Evolutionary conservation across 2,797 vertebrate genomes (phyloP).

Genomic region (Catharus ustulatus): DNA sequence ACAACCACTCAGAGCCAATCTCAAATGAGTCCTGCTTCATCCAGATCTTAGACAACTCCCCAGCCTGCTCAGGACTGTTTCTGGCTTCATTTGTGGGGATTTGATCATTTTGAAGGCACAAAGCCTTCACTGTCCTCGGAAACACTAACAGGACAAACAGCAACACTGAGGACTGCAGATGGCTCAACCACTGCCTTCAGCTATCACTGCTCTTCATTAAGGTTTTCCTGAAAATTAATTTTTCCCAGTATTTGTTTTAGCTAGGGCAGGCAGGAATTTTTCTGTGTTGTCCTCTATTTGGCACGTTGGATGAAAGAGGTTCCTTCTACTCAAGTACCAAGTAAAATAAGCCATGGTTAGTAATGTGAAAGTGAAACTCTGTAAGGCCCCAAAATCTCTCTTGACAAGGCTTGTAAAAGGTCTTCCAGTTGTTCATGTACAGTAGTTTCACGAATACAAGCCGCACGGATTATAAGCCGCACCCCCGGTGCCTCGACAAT

Average conservation of each 20-base stretch:
- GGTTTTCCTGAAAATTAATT: background rate
- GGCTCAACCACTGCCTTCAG: background rate
- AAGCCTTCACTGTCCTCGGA: background rate
- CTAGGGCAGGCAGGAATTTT: background rate
- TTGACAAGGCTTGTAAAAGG: background rate
- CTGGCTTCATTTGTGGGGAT: background rate
- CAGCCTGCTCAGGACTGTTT: background rate
- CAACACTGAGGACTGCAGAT: background rate
- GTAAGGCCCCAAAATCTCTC: background rate
- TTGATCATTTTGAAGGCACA: background rate
- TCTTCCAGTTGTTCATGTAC: background rate
- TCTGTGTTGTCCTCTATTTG: background rate
- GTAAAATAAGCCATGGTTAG: background rate
- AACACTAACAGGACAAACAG: rapidly evolving
- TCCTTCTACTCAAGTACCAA: background rate
- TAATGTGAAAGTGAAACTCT: background rate
- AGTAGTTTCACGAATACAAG: no score
- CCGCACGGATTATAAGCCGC: no score
- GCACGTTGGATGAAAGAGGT: background rate
- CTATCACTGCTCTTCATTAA: background rate
- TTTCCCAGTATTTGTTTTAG: background rate
- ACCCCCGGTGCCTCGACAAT: no score
- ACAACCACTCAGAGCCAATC: background rate
- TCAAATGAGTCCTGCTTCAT: background rate
- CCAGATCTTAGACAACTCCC: background rate